Evolutionary conservation across 64 coral and sea anemone species (phyloP), one percentile per base, ranked within the genome.

Genomic region (Montipora cactus): DNA sequence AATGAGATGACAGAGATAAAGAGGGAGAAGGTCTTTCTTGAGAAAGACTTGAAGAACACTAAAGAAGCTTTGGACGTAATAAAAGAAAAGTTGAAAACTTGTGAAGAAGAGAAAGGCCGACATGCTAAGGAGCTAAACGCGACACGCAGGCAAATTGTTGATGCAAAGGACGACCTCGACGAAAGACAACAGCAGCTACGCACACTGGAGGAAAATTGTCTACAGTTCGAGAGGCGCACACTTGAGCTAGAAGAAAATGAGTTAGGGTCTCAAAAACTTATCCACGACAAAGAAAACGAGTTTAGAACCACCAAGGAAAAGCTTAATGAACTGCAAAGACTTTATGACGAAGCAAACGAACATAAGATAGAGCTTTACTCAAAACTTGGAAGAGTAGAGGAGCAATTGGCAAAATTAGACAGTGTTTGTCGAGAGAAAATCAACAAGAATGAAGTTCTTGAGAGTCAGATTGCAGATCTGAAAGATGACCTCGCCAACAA

Each of bases 41-140:
- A 97, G 58, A 94, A 76, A 37, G 78, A 97, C 5, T 47, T 94
- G 19, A 95, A 88, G 96, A 79, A 95, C 16, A 61, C 91, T 8
- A 95, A 88, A 48, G 93, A 97, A 51, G 75, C 66, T 61, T 16
- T 92, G 19, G 96, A 97, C 20, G 92, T 92, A 78, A 19, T 79
- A 44, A 94, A 79, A 44, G 89, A 73, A 21, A 82, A 91, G 74
- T 22, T 80, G 47, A 97, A 89, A 59, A 50, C 57, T 23, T 76
- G 72, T 1, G 92, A 97, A 53, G 89, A 91, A 79, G 96, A 97
- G 28, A 93, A 92, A 18, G 68, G 92, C 8, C 44, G 89, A 62
- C 94, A 97, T 2, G 19, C 52, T 2, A 87, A 94, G 20, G 96
- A 97, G 64, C 78, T 94, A n/a, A 77, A 92, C 50, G 70, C 61